Evolutionary conservation across 2,888 invertebrate species (phyloP).

Genomic region (Idaea aversata): DNA sequence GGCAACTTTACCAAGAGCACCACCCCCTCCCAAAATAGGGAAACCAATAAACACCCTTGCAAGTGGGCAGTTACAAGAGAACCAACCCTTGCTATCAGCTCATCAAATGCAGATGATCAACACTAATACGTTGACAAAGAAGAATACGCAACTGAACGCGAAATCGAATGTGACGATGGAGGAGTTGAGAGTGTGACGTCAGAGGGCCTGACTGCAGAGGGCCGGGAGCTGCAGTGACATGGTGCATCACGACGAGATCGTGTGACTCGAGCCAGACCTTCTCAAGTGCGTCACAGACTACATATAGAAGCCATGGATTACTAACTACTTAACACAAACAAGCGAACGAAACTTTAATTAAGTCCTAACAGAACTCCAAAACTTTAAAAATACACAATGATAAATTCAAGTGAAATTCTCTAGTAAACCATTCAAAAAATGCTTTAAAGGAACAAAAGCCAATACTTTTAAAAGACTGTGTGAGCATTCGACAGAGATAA

Average conservation of each 20-base stretch:
- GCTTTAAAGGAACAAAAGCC: not conserved
- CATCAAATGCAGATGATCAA: constrained; percentile 90
- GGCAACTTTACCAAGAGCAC: constrained; percentile 85
- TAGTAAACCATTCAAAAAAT: not conserved
- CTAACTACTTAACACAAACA: constrained; percentile 15
- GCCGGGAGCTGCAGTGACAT: constrained; percentile 78
- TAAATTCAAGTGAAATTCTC: not conserved
- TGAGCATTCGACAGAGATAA: not conserved
- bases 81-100: constrained; percentile 85
- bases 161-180: constrained; percentile 85
- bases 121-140: constrained; percentile 88
- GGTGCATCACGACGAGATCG: constrained; percentile 74
- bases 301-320: constrained; percentile 42
- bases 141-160: constrained; percentile 84
- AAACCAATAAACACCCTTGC: constrained; percentile 81
- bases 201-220: constrained; percentile 79
- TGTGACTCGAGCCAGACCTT: constrained; percentile 79
- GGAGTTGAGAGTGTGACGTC: constrained; percentile 91
- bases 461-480: not conserved
- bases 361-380: not conserved
- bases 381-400: not conserved
- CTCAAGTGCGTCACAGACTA: constrained; percentile 72
- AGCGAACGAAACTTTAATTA: not conserved
- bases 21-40: constrained; percentile 86
- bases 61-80: constrained; percentile 83